phyloP scores from a whole-genome alignment of 2,113 vertebrate species.

The Nibea albiflora region DNA sequence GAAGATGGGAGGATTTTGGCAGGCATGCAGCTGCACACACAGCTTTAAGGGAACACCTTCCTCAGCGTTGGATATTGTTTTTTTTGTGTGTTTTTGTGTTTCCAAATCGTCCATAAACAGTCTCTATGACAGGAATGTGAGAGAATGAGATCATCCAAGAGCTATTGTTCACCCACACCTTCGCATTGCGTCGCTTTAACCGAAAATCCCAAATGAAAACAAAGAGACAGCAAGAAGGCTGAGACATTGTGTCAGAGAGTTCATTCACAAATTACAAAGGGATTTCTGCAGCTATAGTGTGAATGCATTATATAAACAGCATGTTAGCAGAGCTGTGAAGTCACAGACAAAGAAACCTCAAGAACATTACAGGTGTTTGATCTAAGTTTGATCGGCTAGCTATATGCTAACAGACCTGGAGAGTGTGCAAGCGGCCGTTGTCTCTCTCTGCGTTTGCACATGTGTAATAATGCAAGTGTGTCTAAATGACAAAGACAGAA shows the following conservation, averaged over 20 bases:
- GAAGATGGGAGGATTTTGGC: constrained; percentile 46
- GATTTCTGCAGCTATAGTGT: constrained; percentile 6
- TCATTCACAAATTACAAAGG: constrained; percentile 61
- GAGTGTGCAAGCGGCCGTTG: constrained; percentile 9
- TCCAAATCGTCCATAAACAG: constrained; percentile 30
- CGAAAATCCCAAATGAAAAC: constrained; percentile 28
- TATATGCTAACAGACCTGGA: constrained; percentile 27
- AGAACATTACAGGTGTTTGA: background rate
- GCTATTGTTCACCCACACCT: constrained; percentile 51
- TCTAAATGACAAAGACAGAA: constrained; percentile 53
- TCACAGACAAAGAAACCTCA: constrained; percentile 3
- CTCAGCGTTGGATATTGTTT: constrained; percentile 2
- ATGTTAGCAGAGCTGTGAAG: constrained; percentile 18
- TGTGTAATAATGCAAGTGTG: constrained; percentile 10
- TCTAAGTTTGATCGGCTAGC: background rate
- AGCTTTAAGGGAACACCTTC: constrained; percentile 37
- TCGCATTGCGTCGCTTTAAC: constrained; percentile 10
- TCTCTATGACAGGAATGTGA: constrained; percentile 31
- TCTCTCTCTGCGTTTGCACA: constrained; percentile 51
- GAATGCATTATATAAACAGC: constrained; percentile 11
- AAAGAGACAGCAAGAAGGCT: constrained; percentile 23
- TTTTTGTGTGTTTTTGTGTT: constrained; percentile 9
- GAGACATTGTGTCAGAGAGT: constrained; percentile 48
- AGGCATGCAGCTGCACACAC: constrained; percentile 8
- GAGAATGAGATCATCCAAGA: constrained; percentile 50